phyloP scores from a whole-genome alignment of 1,140 invertebrate species.

The Drosophila funebris region DNA sequence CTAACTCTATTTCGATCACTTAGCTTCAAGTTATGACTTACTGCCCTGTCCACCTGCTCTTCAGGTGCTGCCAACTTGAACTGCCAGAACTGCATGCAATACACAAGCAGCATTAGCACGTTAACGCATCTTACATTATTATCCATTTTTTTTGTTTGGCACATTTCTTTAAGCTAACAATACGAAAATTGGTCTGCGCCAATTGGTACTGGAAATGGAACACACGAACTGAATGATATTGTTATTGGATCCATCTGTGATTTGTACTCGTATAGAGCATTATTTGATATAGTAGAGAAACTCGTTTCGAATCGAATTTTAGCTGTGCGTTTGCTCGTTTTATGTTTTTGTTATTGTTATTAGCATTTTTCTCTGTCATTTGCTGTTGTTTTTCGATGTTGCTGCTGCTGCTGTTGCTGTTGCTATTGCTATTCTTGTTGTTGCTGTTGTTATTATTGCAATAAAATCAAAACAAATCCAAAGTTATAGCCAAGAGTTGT shows the following conservation, averaged over 20 bases:
- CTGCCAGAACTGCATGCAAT: no score
- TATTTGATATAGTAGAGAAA: constrained; percentile 36
- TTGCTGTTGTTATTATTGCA: constrained; percentile 51
- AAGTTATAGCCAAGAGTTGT: constrained; percentile 77
- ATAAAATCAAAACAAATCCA: constrained; percentile 71
- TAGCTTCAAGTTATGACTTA: no score
- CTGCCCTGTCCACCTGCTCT: no score
- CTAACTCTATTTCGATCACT: no score
- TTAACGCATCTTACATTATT: no score
- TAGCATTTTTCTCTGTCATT: constrained; percentile 79
- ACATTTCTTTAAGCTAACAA: neutral
- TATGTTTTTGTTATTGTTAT: constrained; percentile 73
- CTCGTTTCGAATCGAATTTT: constrained; percentile 62
- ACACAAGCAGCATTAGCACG: no score
- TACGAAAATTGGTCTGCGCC: constrained; percentile 2
- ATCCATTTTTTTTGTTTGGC: no score
- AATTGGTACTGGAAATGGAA: neutral
- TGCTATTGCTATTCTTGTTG: constrained; percentile 55
- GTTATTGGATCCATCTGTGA: constrained; percentile 31
- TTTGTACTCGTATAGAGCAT: constrained; percentile 32
- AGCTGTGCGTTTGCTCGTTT: constrained; percentile 45
- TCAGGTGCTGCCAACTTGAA: no score
- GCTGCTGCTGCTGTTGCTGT: constrained; percentile 18
- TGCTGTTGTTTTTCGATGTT: constrained; percentile 36
- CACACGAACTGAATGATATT: constrained; percentile 26